phyloP scores from a whole-genome alignment of 2,797 vertebrate genomes.

The Paguma larvata region DNA sequence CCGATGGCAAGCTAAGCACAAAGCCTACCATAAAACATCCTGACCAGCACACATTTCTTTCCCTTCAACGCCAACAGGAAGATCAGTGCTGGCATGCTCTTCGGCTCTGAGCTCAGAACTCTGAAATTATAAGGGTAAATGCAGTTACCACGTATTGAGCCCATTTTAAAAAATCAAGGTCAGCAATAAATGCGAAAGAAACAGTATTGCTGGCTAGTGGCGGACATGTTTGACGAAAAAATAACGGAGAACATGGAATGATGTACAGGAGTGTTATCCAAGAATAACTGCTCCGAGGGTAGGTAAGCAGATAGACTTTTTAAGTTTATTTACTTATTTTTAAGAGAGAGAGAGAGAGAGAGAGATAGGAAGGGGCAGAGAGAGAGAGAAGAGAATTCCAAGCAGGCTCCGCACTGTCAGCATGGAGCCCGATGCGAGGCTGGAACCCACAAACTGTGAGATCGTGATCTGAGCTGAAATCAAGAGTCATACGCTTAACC shows the following conservation, averaged over 20 bases:
- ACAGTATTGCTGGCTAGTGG: not conserved
- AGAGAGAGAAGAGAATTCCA: too few species aligned
- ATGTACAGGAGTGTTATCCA: not conserved
- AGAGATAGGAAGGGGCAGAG: too few species aligned
- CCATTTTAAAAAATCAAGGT: not conserved
- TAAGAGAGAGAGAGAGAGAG: too few species aligned
- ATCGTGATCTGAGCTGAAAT: too few species aligned
- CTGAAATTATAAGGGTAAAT: not conserved
- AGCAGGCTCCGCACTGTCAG: too few species aligned
- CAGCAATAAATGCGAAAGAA: not conserved
- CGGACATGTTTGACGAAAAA: not conserved
- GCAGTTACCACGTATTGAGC: not conserved
- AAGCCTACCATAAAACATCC: not conserved
- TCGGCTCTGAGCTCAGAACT: not conserved
- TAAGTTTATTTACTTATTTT: too few species aligned
- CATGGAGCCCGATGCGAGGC: too few species aligned
- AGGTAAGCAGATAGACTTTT: not conserved
- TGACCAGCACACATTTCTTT: not conserved
- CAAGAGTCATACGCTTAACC: too few species aligned
- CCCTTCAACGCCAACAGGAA: not conserved
- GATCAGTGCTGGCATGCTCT: not conserved
- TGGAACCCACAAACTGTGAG: too few species aligned
- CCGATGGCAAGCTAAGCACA: not conserved
- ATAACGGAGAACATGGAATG: not conserved
- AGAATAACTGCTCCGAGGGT: not conserved